Percentiles rank a stretch among this genome's conserved stretches.
Conservation (phyloP, 2,113 vertebrate genomes). For the Forbesichthys agassizii region DNA sequence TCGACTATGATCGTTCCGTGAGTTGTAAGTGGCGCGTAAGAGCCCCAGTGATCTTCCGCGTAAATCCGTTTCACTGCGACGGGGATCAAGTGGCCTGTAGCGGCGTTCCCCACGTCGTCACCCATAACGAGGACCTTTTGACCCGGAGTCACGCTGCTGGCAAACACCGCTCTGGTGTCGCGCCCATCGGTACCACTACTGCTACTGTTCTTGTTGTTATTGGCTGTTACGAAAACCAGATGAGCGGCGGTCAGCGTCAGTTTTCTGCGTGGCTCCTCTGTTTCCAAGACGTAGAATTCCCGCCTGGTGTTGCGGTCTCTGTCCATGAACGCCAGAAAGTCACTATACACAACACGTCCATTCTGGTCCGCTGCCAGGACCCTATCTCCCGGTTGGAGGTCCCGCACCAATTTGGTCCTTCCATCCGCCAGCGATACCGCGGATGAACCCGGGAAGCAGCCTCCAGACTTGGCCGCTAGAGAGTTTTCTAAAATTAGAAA, state of each 20-base stretch:
- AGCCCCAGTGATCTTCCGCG: slow-evolving; percentile 81
- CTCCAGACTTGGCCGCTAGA: slow-evolving; percentile 92
- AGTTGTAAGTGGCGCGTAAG: slow-evolving; percentile 89
- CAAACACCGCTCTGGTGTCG: slow-evolving; percentile 63
- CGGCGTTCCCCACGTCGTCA: background rate
- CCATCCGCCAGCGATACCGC: slow-evolving; percentile 85
- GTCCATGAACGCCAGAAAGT: slow-evolving; percentile 94
- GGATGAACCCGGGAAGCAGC: slow-evolving; percentile 92
- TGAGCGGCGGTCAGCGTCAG: slow-evolving; percentile 91
- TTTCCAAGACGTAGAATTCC: slow-evolving; percentile 91
- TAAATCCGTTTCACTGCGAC: slow-evolving; percentile 86
- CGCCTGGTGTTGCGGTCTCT: slow-evolving; percentile 78
- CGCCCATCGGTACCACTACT: slow-evolving; percentile 32
- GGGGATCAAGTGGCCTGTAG: slow-evolving; percentile 65
- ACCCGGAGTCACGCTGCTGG: slow-evolving; percentile 84
- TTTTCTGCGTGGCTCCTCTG: slow-evolving; percentile 70
- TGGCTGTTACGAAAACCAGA: slow-evolving; percentile 81
- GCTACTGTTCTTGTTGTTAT: slow-evolving; percentile 37
- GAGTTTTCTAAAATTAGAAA: slow-evolving; percentile 87
- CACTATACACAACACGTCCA: slow-evolving; percentile 85
- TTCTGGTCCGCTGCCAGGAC: slow-evolving; percentile 84
- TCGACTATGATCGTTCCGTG: slow-evolving; percentile 93
- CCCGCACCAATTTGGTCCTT: slow-evolving; percentile 81
- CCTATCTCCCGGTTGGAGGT: slow-evolving; percentile 84
- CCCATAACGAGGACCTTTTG: slow-evolving; percentile 83